A percentile compares a stretch with the other conserved stretches of the same genome.
Conservation (phyloP, 1,140 invertebrate genomes). For the Diplogasteroides magnus region DNA sequence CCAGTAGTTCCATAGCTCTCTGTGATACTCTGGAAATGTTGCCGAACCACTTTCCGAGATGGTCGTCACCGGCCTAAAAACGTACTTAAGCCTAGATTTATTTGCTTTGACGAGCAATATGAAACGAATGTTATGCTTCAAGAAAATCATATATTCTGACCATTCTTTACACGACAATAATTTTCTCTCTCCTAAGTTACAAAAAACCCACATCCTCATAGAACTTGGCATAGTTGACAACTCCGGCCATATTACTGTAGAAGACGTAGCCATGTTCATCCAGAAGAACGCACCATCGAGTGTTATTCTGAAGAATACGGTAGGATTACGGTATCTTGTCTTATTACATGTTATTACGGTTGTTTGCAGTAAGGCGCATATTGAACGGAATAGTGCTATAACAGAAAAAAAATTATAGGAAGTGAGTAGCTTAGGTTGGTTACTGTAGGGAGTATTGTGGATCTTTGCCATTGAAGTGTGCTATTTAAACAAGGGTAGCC, state of each 20-base stretch:
- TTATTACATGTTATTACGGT: no score
- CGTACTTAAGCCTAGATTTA: constrained; percentile 6
- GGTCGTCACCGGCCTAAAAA: constrained; percentile 20
- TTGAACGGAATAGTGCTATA: no score
- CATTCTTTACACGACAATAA: constrained; percentile 3
- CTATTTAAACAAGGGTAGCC: no score
- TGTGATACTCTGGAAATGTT: constrained; percentile 50
- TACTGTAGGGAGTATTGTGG: no score
- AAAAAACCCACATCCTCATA: background rate
- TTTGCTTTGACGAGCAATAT: constrained; percentile 8
- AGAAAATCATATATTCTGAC: background rate
- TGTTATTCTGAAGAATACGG: constrained; percentile 31
- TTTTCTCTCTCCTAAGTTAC: constrained; percentile 15
- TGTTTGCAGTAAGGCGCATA: no score
- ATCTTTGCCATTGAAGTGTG: no score
- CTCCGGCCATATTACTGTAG: constrained; percentile 45
- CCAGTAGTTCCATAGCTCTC: constrained; percentile 49
- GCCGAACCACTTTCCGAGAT: constrained; percentile 49
- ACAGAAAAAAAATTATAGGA: no score
- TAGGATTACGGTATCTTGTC: background rate
- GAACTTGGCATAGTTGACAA: constrained; percentile 38
- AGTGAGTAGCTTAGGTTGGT: no score
- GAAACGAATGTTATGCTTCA: background rate
- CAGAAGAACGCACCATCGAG: constrained; percentile 46
- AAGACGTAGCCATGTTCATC: constrained; percentile 53